Percentiles rank a stretch among this genome's conserved stretches.
These are phyloP conservation scores for Chrysina gloriosa DNA, from an alignment of 2,888 invertebrate genomes.

Conservation along the genomic window DNA sequence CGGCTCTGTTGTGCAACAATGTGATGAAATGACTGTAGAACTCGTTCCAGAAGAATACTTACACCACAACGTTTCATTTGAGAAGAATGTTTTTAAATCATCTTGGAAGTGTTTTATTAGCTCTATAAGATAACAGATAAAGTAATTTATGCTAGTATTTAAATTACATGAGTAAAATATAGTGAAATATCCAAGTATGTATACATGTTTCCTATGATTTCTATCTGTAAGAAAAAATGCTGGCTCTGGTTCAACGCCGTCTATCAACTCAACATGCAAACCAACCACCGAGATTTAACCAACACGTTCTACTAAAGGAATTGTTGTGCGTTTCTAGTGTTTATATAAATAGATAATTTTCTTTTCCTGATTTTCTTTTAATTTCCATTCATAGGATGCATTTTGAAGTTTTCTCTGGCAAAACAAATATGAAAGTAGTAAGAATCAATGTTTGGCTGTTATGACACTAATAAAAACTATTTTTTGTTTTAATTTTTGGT, in stretches of 20 bases:
- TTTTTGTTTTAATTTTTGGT: conserved; percentile 25
- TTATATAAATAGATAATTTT: conserved; percentile 23
- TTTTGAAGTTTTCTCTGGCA: conserved; percentile 25
- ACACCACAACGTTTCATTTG: conserved; percentile 14
- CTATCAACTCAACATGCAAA: conserved; percentile 37
- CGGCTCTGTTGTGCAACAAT: conserved; percentile 50
- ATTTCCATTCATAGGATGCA: not conserved
- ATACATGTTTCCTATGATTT: conserved; percentile 63
- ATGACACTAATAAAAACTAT: conserved; percentile 22
- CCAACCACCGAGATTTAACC: conserved; percentile 33
- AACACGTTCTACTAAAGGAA: conserved; percentile 39
- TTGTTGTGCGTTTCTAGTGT: conserved; percentile 39
- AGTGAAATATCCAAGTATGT: conserved; percentile 61
- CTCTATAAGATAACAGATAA: conserved; percentile 59
- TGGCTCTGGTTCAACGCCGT: conserved; percentile 56
- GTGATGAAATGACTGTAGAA: conserved; percentile 37
- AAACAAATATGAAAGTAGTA: conserved; percentile 15
- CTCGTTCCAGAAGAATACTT: conserved; percentile 22
- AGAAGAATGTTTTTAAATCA: conserved; percentile 48
- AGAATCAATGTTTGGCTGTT: conserved; percentile 25
- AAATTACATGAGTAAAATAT: conserved; percentile 61
- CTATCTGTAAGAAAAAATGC: conserved; percentile 55
- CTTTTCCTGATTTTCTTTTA: conserved; percentile 9
- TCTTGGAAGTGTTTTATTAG: conserved; percentile 51
- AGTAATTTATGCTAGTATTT: conserved; percentile 65